A percentile compares a stretch with the other conserved stretches of the same genome.
Conservation (phyloP, 1,140 invertebrate species). For the Acyrthosiphon pisum region DNA sequence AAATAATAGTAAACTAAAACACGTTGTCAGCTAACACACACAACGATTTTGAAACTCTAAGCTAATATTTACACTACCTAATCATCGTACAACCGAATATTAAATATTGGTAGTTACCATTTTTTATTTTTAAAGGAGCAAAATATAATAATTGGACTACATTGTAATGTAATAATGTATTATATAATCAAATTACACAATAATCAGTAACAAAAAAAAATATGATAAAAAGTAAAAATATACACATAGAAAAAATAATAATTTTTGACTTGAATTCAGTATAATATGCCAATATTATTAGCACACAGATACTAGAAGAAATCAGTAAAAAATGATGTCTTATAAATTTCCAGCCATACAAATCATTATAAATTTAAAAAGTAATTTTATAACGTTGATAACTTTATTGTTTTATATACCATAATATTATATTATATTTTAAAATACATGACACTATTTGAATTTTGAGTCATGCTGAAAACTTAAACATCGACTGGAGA, state of each 20-base stretch:
- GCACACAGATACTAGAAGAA: background rate
- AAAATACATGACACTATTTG: too few relatives aligned
- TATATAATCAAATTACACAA: background rate
- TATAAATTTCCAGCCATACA: background rate
- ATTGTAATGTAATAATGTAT: too few relatives aligned
- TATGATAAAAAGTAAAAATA: background rate
- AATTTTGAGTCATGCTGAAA: too few relatives aligned
- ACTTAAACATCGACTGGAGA: too few relatives aligned
- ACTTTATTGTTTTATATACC: background rate
- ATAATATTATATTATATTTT: too few relatives aligned
- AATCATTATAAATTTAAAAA: background rate
- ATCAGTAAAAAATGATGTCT: background rate
- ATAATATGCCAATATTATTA: too few relatives aligned
- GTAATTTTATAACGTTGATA: background rate
- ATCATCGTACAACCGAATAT: conserved; percentile 56
- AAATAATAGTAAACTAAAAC: background rate
- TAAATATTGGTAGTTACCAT: background rate
- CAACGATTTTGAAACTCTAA: background rate
- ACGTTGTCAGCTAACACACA: accelerated
- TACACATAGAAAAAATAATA: too few relatives aligned
- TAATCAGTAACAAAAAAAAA: background rate
- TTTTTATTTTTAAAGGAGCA: background rate
- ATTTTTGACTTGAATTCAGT: too few relatives aligned
- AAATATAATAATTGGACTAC: background rate
- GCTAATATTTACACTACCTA: background rate